Evolutionary conservation across 1,140 invertebrate species (phyloP).

Genomic region (Cataglyphis hispanica): DNA sequence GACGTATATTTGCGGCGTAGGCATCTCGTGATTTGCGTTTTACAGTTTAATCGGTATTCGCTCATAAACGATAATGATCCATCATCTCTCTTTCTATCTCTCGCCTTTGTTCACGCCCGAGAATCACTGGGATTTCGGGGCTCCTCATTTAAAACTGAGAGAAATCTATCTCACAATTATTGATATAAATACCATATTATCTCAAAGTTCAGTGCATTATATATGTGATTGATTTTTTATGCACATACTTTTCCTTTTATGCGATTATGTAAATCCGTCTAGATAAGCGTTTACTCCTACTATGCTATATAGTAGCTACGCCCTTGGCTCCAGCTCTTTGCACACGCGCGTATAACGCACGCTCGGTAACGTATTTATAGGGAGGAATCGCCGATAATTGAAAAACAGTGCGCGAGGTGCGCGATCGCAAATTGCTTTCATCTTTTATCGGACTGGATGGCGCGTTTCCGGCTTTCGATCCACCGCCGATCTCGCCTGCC

Average conservation of each 20-base stretch:
- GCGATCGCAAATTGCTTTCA: constrained; percentile 59
- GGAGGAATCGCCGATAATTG: constrained; percentile 59
- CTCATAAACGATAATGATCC: constrained; percentile 2
- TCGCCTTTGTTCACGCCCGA: not conserved
- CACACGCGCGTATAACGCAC: constrained; percentile 47
- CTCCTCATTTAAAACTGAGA: not conserved
- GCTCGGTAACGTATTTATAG: constrained; percentile 54
- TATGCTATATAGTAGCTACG: constrained; percentile 4
- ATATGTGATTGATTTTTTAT: too few relatives aligned
- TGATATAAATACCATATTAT: not conserved
- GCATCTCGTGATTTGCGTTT: constrained; percentile 73
- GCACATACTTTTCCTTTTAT: not conserved
- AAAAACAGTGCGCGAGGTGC: constrained; percentile 53
- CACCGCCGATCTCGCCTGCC: constrained; percentile 13
- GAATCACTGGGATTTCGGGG: constrained; percentile 1
- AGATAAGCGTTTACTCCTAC: not conserved
- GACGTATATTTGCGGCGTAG: constrained; percentile 69
- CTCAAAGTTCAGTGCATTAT: too few relatives aligned
- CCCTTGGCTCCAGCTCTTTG: constrained; percentile 41
- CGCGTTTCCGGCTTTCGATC: constrained; percentile 29
- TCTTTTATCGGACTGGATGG: constrained; percentile 45
- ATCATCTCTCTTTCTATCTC: constrained; percentile 10
- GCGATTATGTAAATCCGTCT: not conserved
- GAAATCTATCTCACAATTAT: not conserved
- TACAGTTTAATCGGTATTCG: constrained; percentile 68